These are phyloP conservation scores for Harlomillsia oculata DNA, from an alignment of 1,140 invertebrate species.

Conservation along the genomic window DNA sequence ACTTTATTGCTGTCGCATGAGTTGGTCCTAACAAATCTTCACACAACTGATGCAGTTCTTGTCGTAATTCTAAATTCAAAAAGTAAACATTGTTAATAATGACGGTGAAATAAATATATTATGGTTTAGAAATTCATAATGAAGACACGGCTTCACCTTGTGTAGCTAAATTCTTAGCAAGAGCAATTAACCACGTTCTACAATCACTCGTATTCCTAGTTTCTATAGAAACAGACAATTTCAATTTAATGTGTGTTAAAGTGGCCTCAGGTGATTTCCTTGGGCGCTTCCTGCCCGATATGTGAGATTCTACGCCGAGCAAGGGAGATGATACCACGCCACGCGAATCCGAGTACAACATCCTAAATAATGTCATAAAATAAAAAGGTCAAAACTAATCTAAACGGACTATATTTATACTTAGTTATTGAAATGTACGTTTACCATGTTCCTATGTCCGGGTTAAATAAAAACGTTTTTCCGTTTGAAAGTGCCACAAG, in stretches of 20 bases:
- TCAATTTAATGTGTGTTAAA: constrained; percentile 25
- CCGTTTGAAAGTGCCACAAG: constrained; percentile 56
- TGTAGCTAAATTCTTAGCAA: constrained; percentile 26
- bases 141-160: too few species aligned
- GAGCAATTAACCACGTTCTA: constrained; percentile 11
- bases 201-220: constrained; percentile 14
- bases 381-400: constrained; percentile 1
- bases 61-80: constrained; percentile 56
- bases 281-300: background rate
- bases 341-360: constrained; percentile 10
- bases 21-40: constrained; percentile 64
- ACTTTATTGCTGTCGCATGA: too few species aligned
- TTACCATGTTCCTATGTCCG: constrained; percentile 56
- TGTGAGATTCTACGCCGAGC: background rate
- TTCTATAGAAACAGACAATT: constrained; percentile 20
- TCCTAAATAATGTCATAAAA: constrained; percentile 20
- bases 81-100: too few species aligned
- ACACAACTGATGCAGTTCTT: constrained; percentile 55
- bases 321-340: constrained; percentile 13
- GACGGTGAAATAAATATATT: constrained; percentile 38
- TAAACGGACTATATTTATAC: background rate
- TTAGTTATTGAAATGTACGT: constrained; percentile 24
- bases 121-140: constrained; percentile 12
- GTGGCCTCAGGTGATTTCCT: background rate
- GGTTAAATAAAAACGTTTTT: constrained; percentile 55